Evolutionary conservation across 2,113 vertebrate genomes (phyloP).

Genomic region (Rhizomys pruinosus): DNA sequence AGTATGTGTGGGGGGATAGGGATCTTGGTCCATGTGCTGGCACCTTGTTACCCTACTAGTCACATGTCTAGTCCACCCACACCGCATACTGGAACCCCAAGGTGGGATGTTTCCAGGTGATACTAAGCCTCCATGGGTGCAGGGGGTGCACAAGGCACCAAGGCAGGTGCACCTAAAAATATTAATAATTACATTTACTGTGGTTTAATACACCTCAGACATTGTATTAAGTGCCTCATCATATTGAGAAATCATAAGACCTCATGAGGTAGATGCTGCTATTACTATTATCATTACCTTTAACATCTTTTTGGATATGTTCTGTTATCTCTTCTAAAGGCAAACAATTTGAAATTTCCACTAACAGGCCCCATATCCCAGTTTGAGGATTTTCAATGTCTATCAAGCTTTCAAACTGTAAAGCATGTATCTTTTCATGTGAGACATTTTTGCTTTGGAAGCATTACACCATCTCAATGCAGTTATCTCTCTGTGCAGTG

Average conservation of each 20-base stretch:
- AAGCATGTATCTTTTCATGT: not conserved
- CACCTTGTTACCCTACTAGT: too few relatives aligned
- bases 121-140: too few relatives aligned
- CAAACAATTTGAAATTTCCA: not conserved
- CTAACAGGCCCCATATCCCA: not conserved
- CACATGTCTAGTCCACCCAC: too few relatives aligned
- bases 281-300: not conserved
- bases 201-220: not conserved
- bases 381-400: not conserved
- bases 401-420: not conserved
- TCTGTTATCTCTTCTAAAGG: not conserved
- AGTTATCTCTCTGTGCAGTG: rapidly evolving
- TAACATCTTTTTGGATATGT: not conserved
- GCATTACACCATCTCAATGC: rapidly evolving
- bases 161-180: too few relatives aligned
- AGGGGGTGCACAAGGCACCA: too few relatives aligned
- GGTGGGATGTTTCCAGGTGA: too few relatives aligned
- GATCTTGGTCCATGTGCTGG: too few relatives aligned
- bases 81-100: too few relatives aligned
- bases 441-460: not conserved
- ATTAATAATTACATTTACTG: not conserved
- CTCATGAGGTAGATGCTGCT: too few relatives aligned
- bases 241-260: rapidly evolving
- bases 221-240: not conserved
- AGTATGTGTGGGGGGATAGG: too few relatives aligned